Evolutionary conservation across 2,797 vertebrate species (phyloP).

Genomic region (Okamejei kenojei): DNA sequence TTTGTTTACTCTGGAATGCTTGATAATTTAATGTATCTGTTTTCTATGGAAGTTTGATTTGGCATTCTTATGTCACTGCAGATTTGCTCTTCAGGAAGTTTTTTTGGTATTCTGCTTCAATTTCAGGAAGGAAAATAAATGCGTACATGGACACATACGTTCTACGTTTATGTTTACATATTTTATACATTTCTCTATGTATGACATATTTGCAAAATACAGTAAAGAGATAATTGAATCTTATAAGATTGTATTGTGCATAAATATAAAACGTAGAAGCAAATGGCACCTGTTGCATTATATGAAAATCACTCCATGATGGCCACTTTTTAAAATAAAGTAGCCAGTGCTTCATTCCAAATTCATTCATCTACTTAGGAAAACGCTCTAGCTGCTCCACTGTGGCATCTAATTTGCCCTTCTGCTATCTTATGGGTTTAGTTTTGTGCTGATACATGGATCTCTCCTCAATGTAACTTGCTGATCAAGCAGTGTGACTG

Average conservation of each 20-base stretch:
- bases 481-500: not conserved
- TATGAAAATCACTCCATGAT: not conserved
- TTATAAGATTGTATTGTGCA: not conserved
- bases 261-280: not conserved
- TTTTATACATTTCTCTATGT: too few relatives aligned
- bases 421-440: too few relatives aligned
- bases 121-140: not conserved
- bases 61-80: not conserved
- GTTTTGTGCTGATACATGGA: too few relatives aligned
- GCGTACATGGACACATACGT: not conserved
- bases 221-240: not conserved
- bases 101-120: not conserved
- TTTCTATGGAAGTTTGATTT: not conserved
- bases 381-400: not conserved
- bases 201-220: not conserved
- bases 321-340: not conserved
- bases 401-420: not conserved
- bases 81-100: not conserved
- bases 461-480: not conserved
- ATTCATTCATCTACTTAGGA: not conserved
- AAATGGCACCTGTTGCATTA: not conserved
- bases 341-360: not conserved
- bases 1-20: not conserved
- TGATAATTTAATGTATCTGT: not conserved
- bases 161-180: too few relatives aligned